These are phyloP conservation scores for Hydra vulgaris DNA, from an alignment of 30 jellyfish, hydroid and myxozoan genomes.

Conservation along the genomic window DNA sequence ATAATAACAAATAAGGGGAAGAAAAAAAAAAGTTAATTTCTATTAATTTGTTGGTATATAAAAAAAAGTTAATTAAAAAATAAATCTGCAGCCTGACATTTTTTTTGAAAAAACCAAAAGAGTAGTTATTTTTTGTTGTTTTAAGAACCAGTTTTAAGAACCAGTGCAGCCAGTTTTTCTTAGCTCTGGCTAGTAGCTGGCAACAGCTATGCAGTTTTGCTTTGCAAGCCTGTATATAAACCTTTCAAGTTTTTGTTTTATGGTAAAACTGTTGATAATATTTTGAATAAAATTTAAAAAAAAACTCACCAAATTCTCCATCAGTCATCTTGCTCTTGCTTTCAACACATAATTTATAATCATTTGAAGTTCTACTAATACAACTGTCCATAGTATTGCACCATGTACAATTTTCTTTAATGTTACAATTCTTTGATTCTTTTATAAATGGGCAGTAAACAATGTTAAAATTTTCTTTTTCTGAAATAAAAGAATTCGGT, in stretches of 20 bases:
- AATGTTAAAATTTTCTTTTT: background rate
- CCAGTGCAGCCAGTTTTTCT: too few relatives aligned
- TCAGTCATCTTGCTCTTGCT: conserved; percentile 19
- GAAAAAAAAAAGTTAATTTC: too few relatives aligned
- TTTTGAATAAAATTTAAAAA: background rate
- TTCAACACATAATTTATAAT: conserved; percentile 34
- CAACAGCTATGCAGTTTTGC: too few relatives aligned
- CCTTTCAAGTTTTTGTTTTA: background rate
- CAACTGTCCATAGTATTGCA: conserved; percentile 60
- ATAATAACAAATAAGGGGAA: too few relatives aligned
- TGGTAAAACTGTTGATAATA: background rate
- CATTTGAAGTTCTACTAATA: conserved; percentile 43
- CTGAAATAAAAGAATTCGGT: background rate
- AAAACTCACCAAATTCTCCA: conserved; percentile 13
- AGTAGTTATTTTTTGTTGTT: too few relatives aligned
- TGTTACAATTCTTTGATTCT: conserved; percentile 51
- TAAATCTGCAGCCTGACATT: too few relatives aligned
- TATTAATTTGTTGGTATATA: too few relatives aligned
- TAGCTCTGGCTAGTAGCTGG: too few relatives aligned
- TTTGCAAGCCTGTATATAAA: too few relatives aligned
- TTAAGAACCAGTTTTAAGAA: too few relatives aligned
- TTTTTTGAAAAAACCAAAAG: too few relatives aligned
- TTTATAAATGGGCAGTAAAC: conserved; percentile 43
- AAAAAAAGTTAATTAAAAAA: too few relatives aligned
- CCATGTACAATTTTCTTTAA: conserved; percentile 78